These are phyloP conservation scores for Harpagifer antarcticus DNA, from an alignment of 2,797 vertebrate species.

Conservation along the genomic window DNA sequence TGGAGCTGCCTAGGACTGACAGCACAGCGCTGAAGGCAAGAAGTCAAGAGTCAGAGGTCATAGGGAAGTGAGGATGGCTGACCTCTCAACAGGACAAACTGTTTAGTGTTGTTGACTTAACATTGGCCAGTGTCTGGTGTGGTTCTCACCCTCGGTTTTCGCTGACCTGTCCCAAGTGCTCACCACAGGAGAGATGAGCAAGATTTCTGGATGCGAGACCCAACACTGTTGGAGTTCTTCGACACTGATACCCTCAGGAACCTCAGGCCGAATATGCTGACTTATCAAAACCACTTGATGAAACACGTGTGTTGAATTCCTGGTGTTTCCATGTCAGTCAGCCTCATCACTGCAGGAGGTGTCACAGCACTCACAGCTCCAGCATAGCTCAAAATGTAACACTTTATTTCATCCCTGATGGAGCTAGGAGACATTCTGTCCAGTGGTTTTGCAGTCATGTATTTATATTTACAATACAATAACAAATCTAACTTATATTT, in stretches of 20 bases:
- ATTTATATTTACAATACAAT: slow-evolving; percentile 9
- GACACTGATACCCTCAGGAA: slow-evolving; percentile 63
- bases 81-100: slow-evolving; percentile 67
- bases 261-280: slow-evolving; percentile 67
- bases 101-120: slow-evolving; percentile 70
- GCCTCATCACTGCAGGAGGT: slow-evolving; percentile 48
- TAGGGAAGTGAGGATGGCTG: slow-evolving; percentile 58
- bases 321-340: slow-evolving; percentile 69
- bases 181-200: slow-evolving; percentile 49
- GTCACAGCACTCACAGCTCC: slow-evolving; percentile 36
- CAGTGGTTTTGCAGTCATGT: slow-evolving; percentile 1
- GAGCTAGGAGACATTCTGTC: neutral
- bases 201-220: slow-evolving; percentile 44
- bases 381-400: slow-evolving; percentile 27
- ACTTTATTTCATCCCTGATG: slow-evolving; percentile 12
- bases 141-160: slow-evolving; percentile 55
- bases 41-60: slow-evolving; percentile 72
- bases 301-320: slow-evolving; percentile 72
- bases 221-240: slow-evolving; percentile 59
- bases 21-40: slow-evolving; percentile 48
- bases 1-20: slow-evolving; percentile 29
- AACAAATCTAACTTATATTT: slow-evolving; percentile 14
- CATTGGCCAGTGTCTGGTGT: slow-evolving; percentile 48
- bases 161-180: slow-evolving; percentile 59
- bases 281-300: slow-evolving; percentile 77